phyloP scores from a whole-genome alignment of 2,888 invertebrate species.

The Mactromeris polynyma region DNA sequence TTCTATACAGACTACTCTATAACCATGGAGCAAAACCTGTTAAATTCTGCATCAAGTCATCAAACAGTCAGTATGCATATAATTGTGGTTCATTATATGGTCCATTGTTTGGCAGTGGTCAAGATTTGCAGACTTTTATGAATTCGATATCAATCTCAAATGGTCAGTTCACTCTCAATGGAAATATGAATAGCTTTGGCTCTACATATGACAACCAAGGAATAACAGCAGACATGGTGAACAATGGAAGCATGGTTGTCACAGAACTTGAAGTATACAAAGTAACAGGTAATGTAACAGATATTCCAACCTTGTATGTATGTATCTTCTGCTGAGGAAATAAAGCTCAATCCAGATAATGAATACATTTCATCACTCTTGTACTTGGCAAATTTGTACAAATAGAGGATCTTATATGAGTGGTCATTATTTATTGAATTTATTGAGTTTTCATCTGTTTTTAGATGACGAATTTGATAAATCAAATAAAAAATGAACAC shows the following conservation, averaged over 20 bases:
- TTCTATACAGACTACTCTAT: slow-evolving; percentile 51
- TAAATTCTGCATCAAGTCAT: slow-evolving; percentile 28
- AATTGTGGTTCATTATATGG: background rate
- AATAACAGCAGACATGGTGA: slow-evolving; percentile 38
- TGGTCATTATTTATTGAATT: too few relatives aligned
- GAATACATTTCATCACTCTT: too few relatives aligned
- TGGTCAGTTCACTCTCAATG: slow-evolving; percentile 43
- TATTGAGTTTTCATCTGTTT: too few relatives aligned
- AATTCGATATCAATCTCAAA: slow-evolving; percentile 28
- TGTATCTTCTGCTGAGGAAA: too few relatives aligned
- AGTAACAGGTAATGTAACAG: background rate
- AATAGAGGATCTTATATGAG: too few relatives aligned
- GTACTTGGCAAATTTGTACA: too few relatives aligned
- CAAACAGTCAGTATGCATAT: background rate
- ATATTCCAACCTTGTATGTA: too few relatives aligned
- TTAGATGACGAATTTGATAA: too few relatives aligned
- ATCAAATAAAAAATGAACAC: too few relatives aligned
- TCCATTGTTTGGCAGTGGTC: slow-evolving; percentile 38
- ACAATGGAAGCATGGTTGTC: slow-evolving; percentile 55
- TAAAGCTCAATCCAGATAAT: too few relatives aligned
- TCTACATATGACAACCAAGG: slow-evolving; percentile 41
- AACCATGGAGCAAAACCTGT: slow-evolving; percentile 27
- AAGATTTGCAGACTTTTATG: slow-evolving; percentile 37
- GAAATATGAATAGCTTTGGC: slow-evolving; percentile 2
- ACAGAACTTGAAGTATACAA: slow-evolving; percentile 41